Percentiles rank a stretch among this genome's conserved stretches.
Evolutionary conservation across 2,113 vertebrate species (phyloP).

Genomic region (Bothrops jararaca): DNA sequence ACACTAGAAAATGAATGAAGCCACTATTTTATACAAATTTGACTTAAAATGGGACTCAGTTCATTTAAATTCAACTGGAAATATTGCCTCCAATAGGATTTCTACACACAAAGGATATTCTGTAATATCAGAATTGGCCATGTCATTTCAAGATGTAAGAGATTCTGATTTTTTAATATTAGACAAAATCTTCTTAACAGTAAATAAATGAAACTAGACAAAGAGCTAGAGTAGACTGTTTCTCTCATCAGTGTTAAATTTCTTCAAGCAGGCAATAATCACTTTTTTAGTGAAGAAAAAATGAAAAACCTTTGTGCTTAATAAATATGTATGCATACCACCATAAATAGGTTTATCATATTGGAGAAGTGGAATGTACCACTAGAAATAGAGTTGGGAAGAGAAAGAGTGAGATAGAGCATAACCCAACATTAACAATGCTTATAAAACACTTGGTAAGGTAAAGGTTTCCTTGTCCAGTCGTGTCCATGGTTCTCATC

Average conservation of each 20-base stretch:
- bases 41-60: neutral
- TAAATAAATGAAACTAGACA: neutral
- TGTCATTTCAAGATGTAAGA: neutral
- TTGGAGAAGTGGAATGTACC: neutral
- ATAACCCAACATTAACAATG: neutral
- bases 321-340: neutral
- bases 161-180: neutral
- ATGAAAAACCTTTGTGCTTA: neutral
- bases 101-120: neutral
- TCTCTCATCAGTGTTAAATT: neutral
- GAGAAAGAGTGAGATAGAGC: neutral
- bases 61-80: neutral
- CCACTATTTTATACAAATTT: neutral
- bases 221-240: neutral
- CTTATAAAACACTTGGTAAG: neutral
- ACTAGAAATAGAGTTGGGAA: neutral
- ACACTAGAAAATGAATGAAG: constrained; percentile 12
- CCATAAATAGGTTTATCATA: neutral
- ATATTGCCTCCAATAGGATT: neutral
- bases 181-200: neutral
- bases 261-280: neutral
- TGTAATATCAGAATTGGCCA: neutral
- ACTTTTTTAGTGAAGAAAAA: neutral
- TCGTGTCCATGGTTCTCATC: neutral
- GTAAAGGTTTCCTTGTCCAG: no score